These are phyloP conservation scores for Otocyon megalotis DNA, from an alignment of 2,113 vertebrate genomes.

Conservation along the genomic window DNA sequence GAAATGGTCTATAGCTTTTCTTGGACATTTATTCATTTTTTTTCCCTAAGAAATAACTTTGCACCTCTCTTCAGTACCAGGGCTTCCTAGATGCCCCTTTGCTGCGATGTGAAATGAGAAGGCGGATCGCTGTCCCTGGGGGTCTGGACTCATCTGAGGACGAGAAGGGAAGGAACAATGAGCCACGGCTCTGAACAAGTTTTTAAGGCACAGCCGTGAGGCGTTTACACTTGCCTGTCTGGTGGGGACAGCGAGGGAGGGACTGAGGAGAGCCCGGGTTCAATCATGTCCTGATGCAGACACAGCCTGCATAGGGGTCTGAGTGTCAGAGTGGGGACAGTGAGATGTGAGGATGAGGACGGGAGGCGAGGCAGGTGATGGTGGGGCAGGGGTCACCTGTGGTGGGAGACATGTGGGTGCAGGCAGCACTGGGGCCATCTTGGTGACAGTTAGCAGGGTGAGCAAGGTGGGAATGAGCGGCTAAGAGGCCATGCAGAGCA, in stretches of 20 bases:
- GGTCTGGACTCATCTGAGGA: not conserved
- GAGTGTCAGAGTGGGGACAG: not conserved
- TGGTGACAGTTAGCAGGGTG: rapidly evolving
- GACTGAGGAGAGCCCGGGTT: not conserved
- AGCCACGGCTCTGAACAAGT: not conserved
- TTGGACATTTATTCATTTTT: not conserved
- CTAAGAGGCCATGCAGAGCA: rapidly evolving
- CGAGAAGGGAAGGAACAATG: too few relatives aligned
- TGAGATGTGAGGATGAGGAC: not conserved
- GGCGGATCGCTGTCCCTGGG: not conserved
- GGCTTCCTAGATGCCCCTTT: not conserved
- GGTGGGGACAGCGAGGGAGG: not conserved
- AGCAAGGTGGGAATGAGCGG: rapidly evolving
- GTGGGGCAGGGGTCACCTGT: not conserved
- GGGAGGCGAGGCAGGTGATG: rapidly evolving
- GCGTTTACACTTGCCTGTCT: not conserved
- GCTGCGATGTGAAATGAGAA: too few relatives aligned
- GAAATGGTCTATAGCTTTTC: not conserved
- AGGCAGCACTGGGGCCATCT: rapidly evolving
- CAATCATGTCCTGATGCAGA: not conserved
- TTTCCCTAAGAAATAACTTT: rapidly evolving
- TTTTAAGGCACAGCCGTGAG: rapidly evolving
- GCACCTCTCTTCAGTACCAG: not conserved
- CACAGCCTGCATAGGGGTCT: not conserved
- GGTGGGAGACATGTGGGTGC: rapidly evolving